These are phyloP conservation scores for Heliocidaris erythrogramma DNA, from an alignment of 35 echinoderm and acorn worm species.

Conservation along the genomic window DNA sequence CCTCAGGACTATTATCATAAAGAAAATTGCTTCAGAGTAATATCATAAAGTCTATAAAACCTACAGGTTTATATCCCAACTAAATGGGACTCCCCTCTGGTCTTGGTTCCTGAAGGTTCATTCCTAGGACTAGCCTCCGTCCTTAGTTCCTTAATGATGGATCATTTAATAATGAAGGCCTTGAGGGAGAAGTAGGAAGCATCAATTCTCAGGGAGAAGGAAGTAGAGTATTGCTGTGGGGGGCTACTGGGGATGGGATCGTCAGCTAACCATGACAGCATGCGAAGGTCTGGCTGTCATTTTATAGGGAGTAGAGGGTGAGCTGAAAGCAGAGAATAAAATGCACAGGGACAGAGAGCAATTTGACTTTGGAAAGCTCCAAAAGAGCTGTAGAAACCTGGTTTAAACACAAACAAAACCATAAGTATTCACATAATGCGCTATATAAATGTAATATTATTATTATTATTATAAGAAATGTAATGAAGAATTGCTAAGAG, in stretches of 20 bases:
- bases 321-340: not conserved
- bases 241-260: not conserved
- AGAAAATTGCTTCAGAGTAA: not conserved
- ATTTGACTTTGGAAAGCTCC: not conserved
- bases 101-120: not conserved
- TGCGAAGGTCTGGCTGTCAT: not conserved
- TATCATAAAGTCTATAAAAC: not conserved
- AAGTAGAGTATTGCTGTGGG: conserved; percentile 1
- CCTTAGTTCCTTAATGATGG: not conserved
- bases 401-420: too few relatives aligned
- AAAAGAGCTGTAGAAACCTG: not conserved
- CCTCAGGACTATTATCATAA: not conserved
- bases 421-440: too few relatives aligned
- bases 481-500: too few relatives aligned
- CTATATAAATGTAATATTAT: too few relatives aligned
- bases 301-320: not conserved
- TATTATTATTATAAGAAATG: too few relatives aligned
- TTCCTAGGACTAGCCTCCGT: not conserved
- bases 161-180: conserved; percentile 23
- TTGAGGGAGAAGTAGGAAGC: conserved; percentile 11
- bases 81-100: not conserved
- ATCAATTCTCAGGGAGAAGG: conserved; percentile 11
- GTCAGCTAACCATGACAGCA: not conserved
- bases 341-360: not conserved
- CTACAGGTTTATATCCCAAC: not conserved